Evolutionary conservation across 1,140 invertebrate species (phyloP), one percentile per base, ranked within the genome.

Genomic region (Octopus bimaculoides): DNA sequence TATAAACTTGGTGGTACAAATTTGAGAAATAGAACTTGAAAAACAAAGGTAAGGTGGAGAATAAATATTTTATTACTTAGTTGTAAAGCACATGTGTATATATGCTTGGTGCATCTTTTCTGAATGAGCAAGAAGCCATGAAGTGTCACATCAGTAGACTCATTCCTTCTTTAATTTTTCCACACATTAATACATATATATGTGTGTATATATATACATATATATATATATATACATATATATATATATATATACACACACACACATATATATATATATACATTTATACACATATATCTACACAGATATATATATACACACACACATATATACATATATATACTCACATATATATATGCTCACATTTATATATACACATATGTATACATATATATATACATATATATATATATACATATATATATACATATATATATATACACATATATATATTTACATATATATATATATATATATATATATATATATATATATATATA

Each of bases 281-380:
- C 2, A 74, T 54, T 4, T 17, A 54, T 5, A 79, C 6, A 54
- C 52, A 79, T 17, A 55, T 12, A 55, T 53, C 75, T 52, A 54
- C 5, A 75, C 4, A 79, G 20, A 79, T 4, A 26, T 5, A 54
- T 26, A 20, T 71, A 80, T n/a, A 71, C 10, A 77, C 26, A 66
- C 14, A 80, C 1, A 66, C 4, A 80, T 52, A 77, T 6, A 77
- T 56, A 26, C 5, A 54, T 52, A n/a, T 17, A 77, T n/a, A 77
- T 41, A 56, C 7, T 5, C 5, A 69, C 0, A 69, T 69, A 14
- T 69, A 14, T 69, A 3, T 69, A 6, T 69, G 5, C 5, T 5
- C 5, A 69, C 5, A 69, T 69, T 3, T 69, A 69, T 69, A 69
- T 69, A 61, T 61, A 61, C 3, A 61, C 3, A 61, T 17, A 61